phyloP scores from a whole-genome alignment of 53 echinoderm and acorn worm species.

The Mesocentrotus franciscanus region DNA sequence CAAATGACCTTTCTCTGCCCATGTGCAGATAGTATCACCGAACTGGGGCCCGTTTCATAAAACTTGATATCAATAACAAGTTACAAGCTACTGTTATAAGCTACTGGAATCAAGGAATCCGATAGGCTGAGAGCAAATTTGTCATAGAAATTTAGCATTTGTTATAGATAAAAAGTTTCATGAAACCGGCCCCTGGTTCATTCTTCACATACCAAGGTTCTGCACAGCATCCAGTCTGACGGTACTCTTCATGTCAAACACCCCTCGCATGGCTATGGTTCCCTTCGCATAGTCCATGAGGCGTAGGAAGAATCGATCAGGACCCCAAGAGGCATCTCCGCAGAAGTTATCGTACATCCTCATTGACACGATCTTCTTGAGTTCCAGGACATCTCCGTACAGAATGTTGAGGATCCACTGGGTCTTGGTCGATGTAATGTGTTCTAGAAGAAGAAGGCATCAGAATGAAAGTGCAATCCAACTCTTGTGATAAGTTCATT shows the following conservation, averaged over 20 bases:
- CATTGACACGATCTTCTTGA: conserved; percentile 76
- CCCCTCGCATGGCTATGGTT: conserved; percentile 87
- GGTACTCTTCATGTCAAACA: conserved; percentile 93
- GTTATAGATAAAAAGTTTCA: too few species aligned
- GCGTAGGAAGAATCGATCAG: conserved; percentile 79
- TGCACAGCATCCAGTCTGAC: conserved; percentile 83
- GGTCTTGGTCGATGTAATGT: conserved; percentile 36
- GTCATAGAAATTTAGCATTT: too few species aligned
- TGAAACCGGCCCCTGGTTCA: too few species aligned
- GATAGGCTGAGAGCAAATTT: too few species aligned
- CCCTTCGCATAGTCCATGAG: conserved; percentile 86
- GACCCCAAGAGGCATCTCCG: conserved; percentile 66
- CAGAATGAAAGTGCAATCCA: background rate
- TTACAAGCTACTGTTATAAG: too few species aligned
- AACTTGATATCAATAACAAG: too few species aligned
- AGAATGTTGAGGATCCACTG: conserved; percentile 85
- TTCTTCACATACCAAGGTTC: conserved; percentile 67
- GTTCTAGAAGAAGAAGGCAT: background rate
- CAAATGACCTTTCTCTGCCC: too few species aligned
- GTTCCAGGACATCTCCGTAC: conserved; percentile 85
- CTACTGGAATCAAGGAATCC: too few species aligned
- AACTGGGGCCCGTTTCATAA: too few species aligned
- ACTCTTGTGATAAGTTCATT: background rate
- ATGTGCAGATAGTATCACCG: too few species aligned
- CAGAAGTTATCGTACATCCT: conserved; percentile 80